Percentiles rank a stretch among this genome's conserved stretches.
These are phyloP conservation scores for Nephrotoma flavescens DNA, from an alignment of 2,888 invertebrate species.

Conservation along the genomic window DNA sequence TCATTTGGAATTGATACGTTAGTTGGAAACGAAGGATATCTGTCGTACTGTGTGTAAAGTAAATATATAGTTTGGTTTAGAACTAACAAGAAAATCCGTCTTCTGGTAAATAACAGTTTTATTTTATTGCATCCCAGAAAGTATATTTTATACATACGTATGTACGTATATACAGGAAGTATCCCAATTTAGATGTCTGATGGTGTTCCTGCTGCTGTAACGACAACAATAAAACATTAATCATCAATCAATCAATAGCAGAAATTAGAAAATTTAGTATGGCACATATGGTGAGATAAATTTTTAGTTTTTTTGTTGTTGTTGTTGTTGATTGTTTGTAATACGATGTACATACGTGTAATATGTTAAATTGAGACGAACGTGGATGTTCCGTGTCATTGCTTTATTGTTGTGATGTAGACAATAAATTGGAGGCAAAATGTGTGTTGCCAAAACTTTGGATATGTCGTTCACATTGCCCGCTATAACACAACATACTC, in stretches of 20 bases:
- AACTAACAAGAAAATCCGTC: not conserved
- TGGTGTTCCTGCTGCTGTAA: not conserved
- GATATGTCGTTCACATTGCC: not conserved
- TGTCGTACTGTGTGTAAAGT: not conserved
- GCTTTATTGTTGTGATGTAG: not conserved
- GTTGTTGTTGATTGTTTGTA: not conserved
- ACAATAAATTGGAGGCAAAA: not conserved
- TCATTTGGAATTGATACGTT: not conserved
- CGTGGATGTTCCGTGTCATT: not conserved
- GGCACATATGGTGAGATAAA: not conserved
- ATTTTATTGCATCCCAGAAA: no score
- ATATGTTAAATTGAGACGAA: not conserved
- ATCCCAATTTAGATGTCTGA: not conserved
- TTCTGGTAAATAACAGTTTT: not conserved
- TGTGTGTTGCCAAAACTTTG: not conserved
- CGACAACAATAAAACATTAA: not conserved
- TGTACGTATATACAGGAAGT: not conserved
- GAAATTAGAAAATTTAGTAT: not conserved
- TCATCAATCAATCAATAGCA: not conserved
- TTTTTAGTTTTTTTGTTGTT: not conserved
- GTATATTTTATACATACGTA: no score
- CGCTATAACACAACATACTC: not conserved
- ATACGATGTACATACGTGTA: not conserved
- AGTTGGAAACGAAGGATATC: not conserved
- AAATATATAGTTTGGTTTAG: not conserved